Base-by-base conservation (phyloP, 2,888 invertebrate genomes). In the Trissolcus brochymenae region DNA sequence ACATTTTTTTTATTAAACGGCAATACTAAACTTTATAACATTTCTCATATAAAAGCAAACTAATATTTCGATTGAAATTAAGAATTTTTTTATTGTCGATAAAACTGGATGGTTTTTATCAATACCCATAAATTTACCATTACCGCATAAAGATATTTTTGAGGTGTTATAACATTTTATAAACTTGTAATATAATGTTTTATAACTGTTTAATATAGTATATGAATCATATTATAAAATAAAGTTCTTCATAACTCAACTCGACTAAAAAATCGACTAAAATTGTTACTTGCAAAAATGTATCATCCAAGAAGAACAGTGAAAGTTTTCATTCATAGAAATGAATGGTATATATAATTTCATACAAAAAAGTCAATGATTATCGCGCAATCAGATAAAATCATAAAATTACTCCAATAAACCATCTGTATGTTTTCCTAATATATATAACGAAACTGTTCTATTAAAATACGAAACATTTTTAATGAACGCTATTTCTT, bases 381-480 rank as follows among this genome's bases (percentile, higher is more conserved):
- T 74, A 74, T 74, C 62, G 68, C 49, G 68, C 74, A 67, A 74
- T 62, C 75, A 68, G 64, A 65, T 75, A 68, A 64, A 57, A 50
- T 75, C 68, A 62, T 75, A 68, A 75, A 75, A 59, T 68, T 64
- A 68, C 64, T 64, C 50, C 46, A 68, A 68, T 57, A 59, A 55
- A 54, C 40, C 53, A 68, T 25, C 4, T 25, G 25, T 25, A 25
- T 50, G 59, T 49, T 66, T 66, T 73, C 61, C 66, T 73, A 25
- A 66, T 59, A n/a, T 60, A 43, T 61, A 66, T 14, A 43, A 9
- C 43, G 41, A 41, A 41, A n/a, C 43, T 4, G 13, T 13, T 43
- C 11, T 4, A 43, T 43, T 43, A 14, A 43, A 6, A 25, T 25
- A 6, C 25, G 25, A 25, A 25, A 25, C 4, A 43, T 43, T 13